These are phyloP conservation scores for Hippopotamus amphibius DNA, from an alignment of 2,113 vertebrate species.

Conservation along the genomic window DNA sequence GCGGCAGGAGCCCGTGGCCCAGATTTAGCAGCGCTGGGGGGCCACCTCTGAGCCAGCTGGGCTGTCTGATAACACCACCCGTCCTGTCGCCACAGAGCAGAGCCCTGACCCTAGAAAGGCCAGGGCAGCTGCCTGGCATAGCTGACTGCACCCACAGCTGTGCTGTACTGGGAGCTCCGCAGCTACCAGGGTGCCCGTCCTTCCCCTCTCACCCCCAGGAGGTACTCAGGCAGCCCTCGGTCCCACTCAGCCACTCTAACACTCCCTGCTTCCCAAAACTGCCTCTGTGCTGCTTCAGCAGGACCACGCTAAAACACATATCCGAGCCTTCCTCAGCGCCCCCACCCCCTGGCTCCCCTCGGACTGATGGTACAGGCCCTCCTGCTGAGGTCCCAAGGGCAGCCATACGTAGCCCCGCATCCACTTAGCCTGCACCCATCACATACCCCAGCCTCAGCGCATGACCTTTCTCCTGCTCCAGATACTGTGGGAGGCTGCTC, in stretches of 20 bases:
- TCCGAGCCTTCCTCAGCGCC: background rate
- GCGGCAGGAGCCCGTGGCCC: conserved; percentile 86
- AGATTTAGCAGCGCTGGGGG: conserved; percentile 90
- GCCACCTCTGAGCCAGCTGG: conserved; percentile 90
- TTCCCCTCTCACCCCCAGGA: background rate
- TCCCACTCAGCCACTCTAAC: background rate
- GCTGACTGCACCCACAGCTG: background rate
- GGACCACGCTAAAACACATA: background rate
- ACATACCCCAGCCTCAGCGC: background rate
- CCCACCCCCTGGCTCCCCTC: background rate
- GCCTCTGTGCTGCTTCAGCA: background rate
- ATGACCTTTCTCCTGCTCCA: background rate
- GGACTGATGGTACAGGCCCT: background rate
- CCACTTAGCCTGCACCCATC: background rate
- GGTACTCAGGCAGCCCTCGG: background rate
- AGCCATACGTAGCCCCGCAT: rapidly evolving
- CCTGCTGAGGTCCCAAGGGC: background rate
- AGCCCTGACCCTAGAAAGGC: conserved; percentile 77
- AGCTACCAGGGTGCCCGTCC: background rate
- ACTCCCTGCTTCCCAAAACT: background rate
- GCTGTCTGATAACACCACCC: conserved; percentile 88
- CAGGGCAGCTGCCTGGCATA: background rate
- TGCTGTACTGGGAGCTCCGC: background rate
- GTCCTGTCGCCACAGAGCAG: conserved; percentile 61
- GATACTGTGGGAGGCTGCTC: background rate